Percentiles rank a stretch among this genome's conserved stretches.
Conservation (phyloP, 2,113 vertebrate species). For the Epinephelus moara region DNA sequence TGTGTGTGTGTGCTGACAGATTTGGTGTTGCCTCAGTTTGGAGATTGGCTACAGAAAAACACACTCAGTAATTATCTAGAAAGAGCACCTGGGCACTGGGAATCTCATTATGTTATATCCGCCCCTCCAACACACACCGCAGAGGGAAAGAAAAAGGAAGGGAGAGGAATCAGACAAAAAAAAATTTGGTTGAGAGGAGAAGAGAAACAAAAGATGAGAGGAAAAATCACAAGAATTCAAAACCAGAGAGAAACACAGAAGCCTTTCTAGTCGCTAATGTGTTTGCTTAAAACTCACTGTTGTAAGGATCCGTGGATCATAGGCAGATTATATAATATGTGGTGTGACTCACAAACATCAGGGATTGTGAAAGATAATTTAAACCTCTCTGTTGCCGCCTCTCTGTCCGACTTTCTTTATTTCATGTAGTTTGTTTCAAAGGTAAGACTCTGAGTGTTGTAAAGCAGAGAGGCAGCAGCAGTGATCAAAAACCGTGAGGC, state of each 20-base stretch:
- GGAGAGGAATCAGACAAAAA: background rate
- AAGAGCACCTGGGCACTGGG: conserved; percentile 75
- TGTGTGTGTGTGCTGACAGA: conserved; percentile 57
- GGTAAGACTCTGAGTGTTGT: background rate
- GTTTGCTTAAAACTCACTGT: conserved; percentile 7
- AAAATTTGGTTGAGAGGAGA: background rate
- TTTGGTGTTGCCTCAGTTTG: conserved; percentile 64
- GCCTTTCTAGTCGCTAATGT: conserved; percentile 9
- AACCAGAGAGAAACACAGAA: conserved; percentile 19
- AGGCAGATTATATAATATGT: conserved; percentile 10
- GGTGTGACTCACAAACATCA: conserved; percentile 24
- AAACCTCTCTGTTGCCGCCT: background rate
- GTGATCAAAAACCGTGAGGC: conserved; percentile 21
- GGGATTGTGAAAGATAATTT: background rate
- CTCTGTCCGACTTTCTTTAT: background rate
- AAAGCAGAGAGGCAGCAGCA: conserved; percentile 7
- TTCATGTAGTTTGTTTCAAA: background rate
- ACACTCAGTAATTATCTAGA: conserved; percentile 76
- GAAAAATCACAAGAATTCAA: conserved; percentile 12
- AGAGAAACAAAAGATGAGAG: conserved; percentile 19
- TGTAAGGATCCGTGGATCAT: conserved; percentile 15
- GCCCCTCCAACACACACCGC: conserved; percentile 10
- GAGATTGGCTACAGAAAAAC: conserved; percentile 68
- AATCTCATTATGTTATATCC: conserved; percentile 71
- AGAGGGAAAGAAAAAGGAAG: background rate